These are phyloP conservation scores for Drosophila paranaensis DNA, from an alignment of 2,888 invertebrate species.

Conservation along the genomic window DNA sequence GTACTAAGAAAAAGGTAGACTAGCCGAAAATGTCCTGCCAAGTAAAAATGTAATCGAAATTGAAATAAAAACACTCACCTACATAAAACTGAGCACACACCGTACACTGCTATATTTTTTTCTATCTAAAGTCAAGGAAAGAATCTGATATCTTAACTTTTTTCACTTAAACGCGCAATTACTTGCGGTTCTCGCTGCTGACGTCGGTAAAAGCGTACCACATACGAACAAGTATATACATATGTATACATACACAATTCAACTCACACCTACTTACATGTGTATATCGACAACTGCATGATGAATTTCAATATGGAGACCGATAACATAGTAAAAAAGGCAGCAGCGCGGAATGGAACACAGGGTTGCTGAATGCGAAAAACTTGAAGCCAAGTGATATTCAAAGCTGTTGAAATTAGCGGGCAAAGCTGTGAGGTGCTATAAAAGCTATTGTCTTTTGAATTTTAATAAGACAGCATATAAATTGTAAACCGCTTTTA, in stretches of 20 bases:
- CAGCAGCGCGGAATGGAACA: conserved; percentile 57
- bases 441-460: not conserved
- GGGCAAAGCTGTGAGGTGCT: not conserved
- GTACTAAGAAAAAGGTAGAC: conserved; percentile 6
- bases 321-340: conserved; percentile 47
- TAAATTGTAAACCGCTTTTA: no score
- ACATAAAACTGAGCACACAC: not conserved
- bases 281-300: conserved; percentile 35
- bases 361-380: conserved; percentile 52
- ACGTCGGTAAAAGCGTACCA: conserved; percentile 38
- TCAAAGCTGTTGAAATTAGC: conserved; percentile 8
- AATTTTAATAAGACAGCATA: not conserved
- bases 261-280: conserved; percentile 10
- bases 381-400: conserved; percentile 41
- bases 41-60: not conserved
- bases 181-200: conserved; percentile 30
- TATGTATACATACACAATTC: conserved; percentile 28
- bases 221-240: conserved; percentile 25
- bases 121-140: not conserved
- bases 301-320: conserved; percentile 59
- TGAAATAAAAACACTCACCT: conserved; percentile 24
- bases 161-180: conserved; percentile 32
- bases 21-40: conserved; percentile 37
- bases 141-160: conserved; percentile 16
- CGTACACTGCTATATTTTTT: not conserved